Conservation (phyloP, 2,888 invertebrate species). For the Hypena proboscidalis region DNA sequence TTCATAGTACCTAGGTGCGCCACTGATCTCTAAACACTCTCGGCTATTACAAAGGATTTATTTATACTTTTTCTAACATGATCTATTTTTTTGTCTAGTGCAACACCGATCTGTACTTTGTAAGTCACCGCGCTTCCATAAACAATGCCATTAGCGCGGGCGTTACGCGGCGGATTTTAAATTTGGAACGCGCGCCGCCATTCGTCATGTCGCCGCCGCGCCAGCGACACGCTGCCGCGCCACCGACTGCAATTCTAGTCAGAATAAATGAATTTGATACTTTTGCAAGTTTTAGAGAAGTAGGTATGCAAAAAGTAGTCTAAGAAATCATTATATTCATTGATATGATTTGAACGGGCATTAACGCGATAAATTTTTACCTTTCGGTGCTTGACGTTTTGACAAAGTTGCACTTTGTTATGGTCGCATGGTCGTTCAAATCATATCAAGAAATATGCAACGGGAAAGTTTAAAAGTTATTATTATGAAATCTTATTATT, state of each 20-base stretch:
- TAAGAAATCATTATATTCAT: too few species aligned
- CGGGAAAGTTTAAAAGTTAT: too few species aligned
- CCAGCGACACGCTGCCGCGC: constrained; percentile 73
- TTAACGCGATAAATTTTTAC: neutral
- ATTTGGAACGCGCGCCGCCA: constrained; percentile 79
- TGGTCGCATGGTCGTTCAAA: too few species aligned
- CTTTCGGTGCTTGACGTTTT: too few species aligned
- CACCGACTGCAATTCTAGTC: constrained; percentile 47
- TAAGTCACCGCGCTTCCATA: constrained; percentile 78
- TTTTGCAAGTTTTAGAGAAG: constrained; percentile 41
- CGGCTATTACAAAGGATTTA: too few species aligned
- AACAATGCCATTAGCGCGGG: constrained; percentile 82
- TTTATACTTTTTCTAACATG: neutral
- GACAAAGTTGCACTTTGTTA: too few species aligned
- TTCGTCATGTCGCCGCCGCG: constrained; percentile 82
- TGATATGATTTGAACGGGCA: neutral
- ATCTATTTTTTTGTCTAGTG: constrained; percentile 11
- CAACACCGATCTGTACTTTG: constrained; percentile 64
- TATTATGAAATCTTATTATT: too few species aligned
- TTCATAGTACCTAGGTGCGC: too few species aligned
- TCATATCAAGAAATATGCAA: too few species aligned
- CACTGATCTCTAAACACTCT: too few species aligned
- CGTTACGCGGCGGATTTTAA: constrained; percentile 84
- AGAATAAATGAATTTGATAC: constrained; percentile 50
- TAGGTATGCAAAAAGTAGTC: neutral